Evolutionary conservation across 2,888 invertebrate species (phyloP).

Genomic region (Scrobipalpa costella): DNA sequence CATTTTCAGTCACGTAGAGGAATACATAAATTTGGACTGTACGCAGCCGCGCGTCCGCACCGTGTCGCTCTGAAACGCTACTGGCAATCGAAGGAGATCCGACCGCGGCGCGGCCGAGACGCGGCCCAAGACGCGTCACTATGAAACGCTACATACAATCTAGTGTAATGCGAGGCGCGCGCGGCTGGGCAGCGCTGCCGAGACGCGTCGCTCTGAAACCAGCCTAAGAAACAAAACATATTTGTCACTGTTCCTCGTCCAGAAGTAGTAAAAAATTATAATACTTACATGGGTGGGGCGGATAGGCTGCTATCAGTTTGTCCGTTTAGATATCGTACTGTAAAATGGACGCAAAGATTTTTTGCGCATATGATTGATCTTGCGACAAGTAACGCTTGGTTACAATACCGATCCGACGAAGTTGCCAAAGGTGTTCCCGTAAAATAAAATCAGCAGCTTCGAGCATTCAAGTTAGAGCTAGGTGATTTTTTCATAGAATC

Average conservation of each 20-base stretch:
- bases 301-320: constrained; percentile 32
- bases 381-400: constrained; percentile 23
- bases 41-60: no score
- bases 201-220: no score
- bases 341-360: constrained; percentile 24
- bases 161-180: no score
- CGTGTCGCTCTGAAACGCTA: no score
- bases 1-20: no score
- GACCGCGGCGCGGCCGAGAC: no score
- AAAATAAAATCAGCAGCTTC: constrained; percentile 2
- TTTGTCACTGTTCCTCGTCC: constrained; percentile 30
- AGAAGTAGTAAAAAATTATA: constrained; percentile 30
- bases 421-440: background rate
- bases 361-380: constrained; percentile 25
- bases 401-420: constrained; percentile 16
- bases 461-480: constrained; percentile 5
- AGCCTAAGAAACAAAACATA: constrained; percentile 27
- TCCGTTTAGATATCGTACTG: constrained; percentile 17
- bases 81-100: no score
- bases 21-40: no score
- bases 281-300: constrained; percentile 31
- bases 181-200: no score
- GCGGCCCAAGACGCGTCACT: no score
- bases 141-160: no score
- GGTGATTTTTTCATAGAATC: constrained; percentile 9